Evolutionary conservation across 1,140 invertebrate species (phyloP).

Genomic region (Leptinotarsa undecemlineata): DNA sequence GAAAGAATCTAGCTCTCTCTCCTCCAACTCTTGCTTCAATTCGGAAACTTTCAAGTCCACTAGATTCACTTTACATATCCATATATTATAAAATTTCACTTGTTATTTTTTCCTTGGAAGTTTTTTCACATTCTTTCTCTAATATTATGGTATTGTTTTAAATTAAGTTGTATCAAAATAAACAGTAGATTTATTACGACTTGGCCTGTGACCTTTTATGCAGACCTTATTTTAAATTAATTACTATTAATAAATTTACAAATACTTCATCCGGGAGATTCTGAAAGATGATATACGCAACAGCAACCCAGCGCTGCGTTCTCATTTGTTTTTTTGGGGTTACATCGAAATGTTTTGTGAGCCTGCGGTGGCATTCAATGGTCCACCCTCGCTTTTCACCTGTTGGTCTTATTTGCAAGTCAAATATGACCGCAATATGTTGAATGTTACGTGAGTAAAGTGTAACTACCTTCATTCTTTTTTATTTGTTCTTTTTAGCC

Average conservation of each 20-base stretch:
- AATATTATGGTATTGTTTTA: too few relatives aligned
- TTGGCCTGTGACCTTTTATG: conserved; percentile 18
- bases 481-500: too few relatives aligned
- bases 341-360: conserved; percentile 17
- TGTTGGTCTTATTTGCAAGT: conserved; percentile 40
- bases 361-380: conserved; percentile 27
- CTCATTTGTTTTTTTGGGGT: conserved; percentile 14
- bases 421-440: conserved; percentile 36
- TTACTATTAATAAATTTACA: conserved; percentile 31
- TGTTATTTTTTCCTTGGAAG: background rate
- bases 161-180: too few relatives aligned
- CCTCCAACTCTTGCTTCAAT: too few relatives aligned
- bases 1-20: too few relatives aligned
- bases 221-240: conserved; percentile 27
- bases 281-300: conserved; percentile 25
- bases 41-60: too few relatives aligned
- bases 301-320: conserved; percentile 10
- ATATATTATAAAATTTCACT: too few relatives aligned
- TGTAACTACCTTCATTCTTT: too few relatives aligned
- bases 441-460: conserved; percentile 16
- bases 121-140: too few relatives aligned
- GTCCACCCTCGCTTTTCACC: conserved; percentile 43
- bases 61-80: too few relatives aligned
- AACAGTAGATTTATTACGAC: conserved; percentile 19
- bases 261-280: conserved; percentile 25